phyloP scores from a whole-genome alignment of 2,797 vertebrate species.

The Eleutherodactylus coqui region DNA sequence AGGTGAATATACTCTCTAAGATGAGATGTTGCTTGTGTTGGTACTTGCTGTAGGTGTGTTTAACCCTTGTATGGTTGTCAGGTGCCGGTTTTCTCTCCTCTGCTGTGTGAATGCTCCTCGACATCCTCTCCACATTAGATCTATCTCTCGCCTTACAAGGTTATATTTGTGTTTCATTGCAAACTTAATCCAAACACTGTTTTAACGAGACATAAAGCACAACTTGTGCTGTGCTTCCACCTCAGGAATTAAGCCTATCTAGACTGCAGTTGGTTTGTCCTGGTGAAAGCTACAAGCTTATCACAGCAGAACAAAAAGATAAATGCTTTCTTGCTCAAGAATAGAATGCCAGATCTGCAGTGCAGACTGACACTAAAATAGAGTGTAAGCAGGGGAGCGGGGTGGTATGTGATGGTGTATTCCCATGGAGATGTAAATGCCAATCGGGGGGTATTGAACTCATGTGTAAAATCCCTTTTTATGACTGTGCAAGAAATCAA shows the following conservation, averaged over 20 bases:
- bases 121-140: neutral
- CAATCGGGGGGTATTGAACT: neutral
- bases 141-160: conserved; percentile 32
- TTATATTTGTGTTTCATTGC: conserved; percentile 27
- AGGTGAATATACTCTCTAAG: neutral
- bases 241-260: neutral
- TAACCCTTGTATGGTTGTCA: neutral
- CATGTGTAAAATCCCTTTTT: neutral
- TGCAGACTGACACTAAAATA: neutral
- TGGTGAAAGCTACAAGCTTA: neutral
- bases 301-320: neutral
- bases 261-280: neutral
- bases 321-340: neutral
- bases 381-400: neutral
- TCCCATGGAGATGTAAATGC: neutral
- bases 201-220: neutral
- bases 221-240: neutral
- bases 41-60: neutral
- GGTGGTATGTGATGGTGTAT: neutral
- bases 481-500: neutral
- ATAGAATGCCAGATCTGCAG: neutral
- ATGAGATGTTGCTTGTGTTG: neutral
- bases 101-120: no score
- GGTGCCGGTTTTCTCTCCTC: neutral
- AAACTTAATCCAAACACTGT: conserved; percentile 8